These are phyloP conservation scores for Sylvicola fuscatus DNA, from an alignment of 2,888 invertebrate genomes.

Conservation along the genomic window DNA sequence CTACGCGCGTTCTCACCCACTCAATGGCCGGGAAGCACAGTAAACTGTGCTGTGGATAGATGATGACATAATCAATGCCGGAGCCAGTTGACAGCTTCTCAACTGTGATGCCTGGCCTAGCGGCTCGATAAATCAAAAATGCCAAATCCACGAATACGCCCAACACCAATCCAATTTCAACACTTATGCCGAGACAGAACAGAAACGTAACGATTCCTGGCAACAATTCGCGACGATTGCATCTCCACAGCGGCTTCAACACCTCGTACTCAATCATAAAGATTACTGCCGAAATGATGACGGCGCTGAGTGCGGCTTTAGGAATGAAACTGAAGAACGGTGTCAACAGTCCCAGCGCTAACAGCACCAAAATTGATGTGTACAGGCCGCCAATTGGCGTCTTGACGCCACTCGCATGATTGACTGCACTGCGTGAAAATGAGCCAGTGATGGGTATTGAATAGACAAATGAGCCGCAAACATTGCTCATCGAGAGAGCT, in stretches of 20 bases:
- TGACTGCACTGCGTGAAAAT: slow-evolving; percentile 78
- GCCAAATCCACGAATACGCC: slow-evolving; percentile 64
- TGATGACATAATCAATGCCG: slow-evolving; percentile 49
- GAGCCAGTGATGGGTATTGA: slow-evolving; percentile 89
- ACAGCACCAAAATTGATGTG: slow-evolving; percentile 49
- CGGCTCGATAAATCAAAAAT: slow-evolving; percentile 60
- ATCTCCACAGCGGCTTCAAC: slow-evolving; percentile 68
- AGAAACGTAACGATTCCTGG: slow-evolving; percentile 71
- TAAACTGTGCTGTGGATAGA: slow-evolving; percentile 57
- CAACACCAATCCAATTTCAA: slow-evolving; percentile 67
- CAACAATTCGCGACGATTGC: slow-evolving; percentile 55
- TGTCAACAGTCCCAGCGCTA: slow-evolving; percentile 65
- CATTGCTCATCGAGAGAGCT: slow-evolving; percentile 66
- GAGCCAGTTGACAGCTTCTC: slow-evolving; percentile 34
- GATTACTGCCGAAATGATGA: slow-evolving; percentile 87
- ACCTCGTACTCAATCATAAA: slow-evolving; percentile 89
- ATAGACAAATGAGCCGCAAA: slow-evolving; percentile 69
- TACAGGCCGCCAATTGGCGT: slow-evolving; percentile 75
- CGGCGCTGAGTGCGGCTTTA: slow-evolving; percentile 73
- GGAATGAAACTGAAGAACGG: slow-evolving; percentile 82
- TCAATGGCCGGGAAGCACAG: slow-evolving; percentile 69
- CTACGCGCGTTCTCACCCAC: slow-evolving; percentile 60
- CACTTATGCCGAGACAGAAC: slow-evolving; percentile 58
- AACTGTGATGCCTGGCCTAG: slow-evolving; percentile 32
- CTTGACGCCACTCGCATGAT: slow-evolving; percentile 84